These are phyloP conservation scores for Cephus runcator DNA, from an alignment of 2,888 invertebrate genomes.

Conservation along the genomic window DNA sequence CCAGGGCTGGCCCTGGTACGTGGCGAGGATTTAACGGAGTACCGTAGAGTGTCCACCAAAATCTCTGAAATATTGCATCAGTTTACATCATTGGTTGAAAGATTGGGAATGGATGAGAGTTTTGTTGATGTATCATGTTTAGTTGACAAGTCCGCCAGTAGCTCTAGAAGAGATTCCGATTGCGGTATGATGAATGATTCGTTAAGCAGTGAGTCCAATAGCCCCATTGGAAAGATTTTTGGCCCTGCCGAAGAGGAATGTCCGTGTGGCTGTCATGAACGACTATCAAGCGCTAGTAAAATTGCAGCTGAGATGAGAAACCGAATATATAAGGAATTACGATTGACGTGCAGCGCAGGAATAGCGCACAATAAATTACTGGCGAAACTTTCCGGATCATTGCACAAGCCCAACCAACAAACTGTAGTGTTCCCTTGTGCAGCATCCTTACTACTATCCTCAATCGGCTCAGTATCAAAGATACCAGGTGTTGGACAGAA, in stretches of 20 bases:
- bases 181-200: constrained; percentile 32
- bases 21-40: constrained; percentile 86
- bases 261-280: constrained; percentile 78
- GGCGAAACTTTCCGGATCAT: constrained; percentile 79
- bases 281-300: constrained; percentile 77
- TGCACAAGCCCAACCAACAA: constrained; percentile 85
- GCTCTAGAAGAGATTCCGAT: constrained; percentile 27
- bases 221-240: constrained; percentile 71
- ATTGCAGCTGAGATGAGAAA: constrained; percentile 82
- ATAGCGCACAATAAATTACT: constrained; percentile 86
- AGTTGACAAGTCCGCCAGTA: constrained; percentile 67
- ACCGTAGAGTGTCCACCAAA: constrained; percentile 81
- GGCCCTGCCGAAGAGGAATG: constrained; percentile 71
- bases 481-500: constrained; percentile 84
- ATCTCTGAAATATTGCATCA: constrained; percentile 78
- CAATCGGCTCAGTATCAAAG: constrained; percentile 71
- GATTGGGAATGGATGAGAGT: constrained; percentile 87
- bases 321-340: constrained; percentile 74
- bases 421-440: constrained; percentile 80
- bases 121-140: constrained; percentile 82
- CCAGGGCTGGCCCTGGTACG: constrained; percentile 80
- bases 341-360: constrained; percentile 84
- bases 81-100: constrained; percentile 80
- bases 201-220: constrained; percentile 38
- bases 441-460: constrained; percentile 74